These are phyloP conservation scores for Globodera ellingtonae DNA, from an alignment of 1,140 invertebrate genomes.

Conservation along the genomic window DNA sequence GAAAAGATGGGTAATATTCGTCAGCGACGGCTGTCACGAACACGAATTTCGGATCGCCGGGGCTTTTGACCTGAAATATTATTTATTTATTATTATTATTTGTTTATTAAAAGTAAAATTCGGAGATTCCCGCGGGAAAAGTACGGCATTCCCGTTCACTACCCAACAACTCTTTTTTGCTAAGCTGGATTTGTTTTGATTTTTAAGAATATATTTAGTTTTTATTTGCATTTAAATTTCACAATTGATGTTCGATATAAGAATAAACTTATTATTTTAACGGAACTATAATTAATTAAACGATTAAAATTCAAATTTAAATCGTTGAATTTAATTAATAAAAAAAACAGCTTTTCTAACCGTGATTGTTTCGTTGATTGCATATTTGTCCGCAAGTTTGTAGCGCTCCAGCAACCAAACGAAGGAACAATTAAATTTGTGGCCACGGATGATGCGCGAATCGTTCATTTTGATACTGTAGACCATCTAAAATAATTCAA, in stretches of 20 bases:
- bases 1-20: constrained; percentile 6
- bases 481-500: background rate
- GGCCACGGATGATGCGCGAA: background rate
- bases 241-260: too few species aligned
- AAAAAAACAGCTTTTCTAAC: background rate
- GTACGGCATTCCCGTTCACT: too few species aligned
- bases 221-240: too few species aligned
- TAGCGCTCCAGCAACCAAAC: background rate
- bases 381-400: too few species aligned
- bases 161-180: background rate
- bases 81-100: too few species aligned
- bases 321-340: too few species aligned
- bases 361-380: constrained; percentile 4
- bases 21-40: background rate
- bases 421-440: background rate
- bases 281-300: too few species aligned
- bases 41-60: background rate
- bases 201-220: background rate
- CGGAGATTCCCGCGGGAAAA: too few species aligned
- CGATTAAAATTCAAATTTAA: too few species aligned
- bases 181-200: background rate
- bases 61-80: too few species aligned
- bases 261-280: too few species aligned
- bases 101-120: too few species aligned
- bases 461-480: background rate